Evolutionary conservation across 2,113 vertebrate species (phyloP).

Genomic region (Cranoglanis bouderius): DNA sequence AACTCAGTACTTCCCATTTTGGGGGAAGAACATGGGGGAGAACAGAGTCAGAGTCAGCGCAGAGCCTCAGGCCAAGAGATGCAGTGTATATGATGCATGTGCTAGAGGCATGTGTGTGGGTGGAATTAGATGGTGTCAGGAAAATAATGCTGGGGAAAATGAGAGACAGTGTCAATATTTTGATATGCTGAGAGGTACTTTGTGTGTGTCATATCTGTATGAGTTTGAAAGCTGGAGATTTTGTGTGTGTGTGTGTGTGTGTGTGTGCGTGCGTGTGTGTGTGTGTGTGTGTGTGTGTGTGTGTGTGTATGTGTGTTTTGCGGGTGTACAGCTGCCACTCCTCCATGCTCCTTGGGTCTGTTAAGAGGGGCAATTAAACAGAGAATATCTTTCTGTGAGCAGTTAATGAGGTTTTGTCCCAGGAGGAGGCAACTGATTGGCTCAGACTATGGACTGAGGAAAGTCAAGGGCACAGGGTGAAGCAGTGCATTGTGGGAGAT

Average conservation of each 20-base stretch:
- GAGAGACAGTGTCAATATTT: neutral
- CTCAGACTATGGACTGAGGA: conserved; percentile 49
- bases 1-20: conserved; percentile 2
- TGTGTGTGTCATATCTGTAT: conserved; percentile 8
- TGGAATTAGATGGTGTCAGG: neutral
- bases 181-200: neutral
- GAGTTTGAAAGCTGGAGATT: neutral
- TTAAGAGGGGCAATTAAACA: conserved; percentile 58
- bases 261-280: conserved; percentile 32
- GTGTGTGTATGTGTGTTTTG: conserved; percentile 52
- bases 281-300: conserved; percentile 33
- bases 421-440: conserved; percentile 55
- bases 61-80: neutral
- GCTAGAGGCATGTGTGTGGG: neutral
- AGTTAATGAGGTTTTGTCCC: conserved; percentile 60
- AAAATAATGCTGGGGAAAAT: neutral
- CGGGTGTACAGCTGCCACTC: conserved; percentile 66
- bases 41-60: conserved; percentile 17
- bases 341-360: conserved; percentile 53
- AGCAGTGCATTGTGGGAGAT: conserved; percentile 56
- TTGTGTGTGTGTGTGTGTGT: conserved; percentile 22
- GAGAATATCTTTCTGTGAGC: conserved; percentile 56
- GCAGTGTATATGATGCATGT: neutral
- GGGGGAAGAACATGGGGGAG: conserved; percentile 5
- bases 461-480: conserved; percentile 55